phyloP scores from a whole-genome alignment of 2,113 vertebrate species.

The Colius striatus region DNA sequence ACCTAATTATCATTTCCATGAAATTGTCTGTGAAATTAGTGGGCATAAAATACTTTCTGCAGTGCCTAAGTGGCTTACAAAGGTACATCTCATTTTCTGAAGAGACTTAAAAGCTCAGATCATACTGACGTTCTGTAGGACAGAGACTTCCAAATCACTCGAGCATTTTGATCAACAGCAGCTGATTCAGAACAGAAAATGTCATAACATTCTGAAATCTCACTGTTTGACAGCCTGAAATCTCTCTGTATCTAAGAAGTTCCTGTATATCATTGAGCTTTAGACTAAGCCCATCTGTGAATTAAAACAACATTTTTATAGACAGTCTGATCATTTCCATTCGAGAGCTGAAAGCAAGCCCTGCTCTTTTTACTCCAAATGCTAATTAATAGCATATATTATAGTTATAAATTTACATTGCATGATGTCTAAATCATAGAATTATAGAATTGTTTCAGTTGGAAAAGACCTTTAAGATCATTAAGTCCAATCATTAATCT shows the following conservation, averaged over 20 bases:
- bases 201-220: neutral
- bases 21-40: conserved; percentile 43
- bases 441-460: no score
- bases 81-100: neutral
- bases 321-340: neutral
- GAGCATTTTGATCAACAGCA: neutral
- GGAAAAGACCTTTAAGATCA: no score
- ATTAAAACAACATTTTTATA: neutral
- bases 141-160: neutral
- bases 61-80: neutral
- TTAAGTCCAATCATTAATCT: no score
- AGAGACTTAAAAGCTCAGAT: neutral
- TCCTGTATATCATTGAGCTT: neutral
- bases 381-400: neutral
- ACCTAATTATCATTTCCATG: conserved; percentile 16
- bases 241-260: neutral
- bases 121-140: neutral
- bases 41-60: neutral
- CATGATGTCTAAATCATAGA: neutral
- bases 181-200: neutral
- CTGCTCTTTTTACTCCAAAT: neutral
- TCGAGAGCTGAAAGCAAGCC: neutral
- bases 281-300: neutral
- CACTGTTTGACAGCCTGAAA: neutral
- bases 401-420: neutral